Percentiles rank a stretch among this genome's conserved stretches.
phyloP scores from a whole-genome alignment of 2,113 vertebrate species.

The Setophaga kirtlandii region DNA sequence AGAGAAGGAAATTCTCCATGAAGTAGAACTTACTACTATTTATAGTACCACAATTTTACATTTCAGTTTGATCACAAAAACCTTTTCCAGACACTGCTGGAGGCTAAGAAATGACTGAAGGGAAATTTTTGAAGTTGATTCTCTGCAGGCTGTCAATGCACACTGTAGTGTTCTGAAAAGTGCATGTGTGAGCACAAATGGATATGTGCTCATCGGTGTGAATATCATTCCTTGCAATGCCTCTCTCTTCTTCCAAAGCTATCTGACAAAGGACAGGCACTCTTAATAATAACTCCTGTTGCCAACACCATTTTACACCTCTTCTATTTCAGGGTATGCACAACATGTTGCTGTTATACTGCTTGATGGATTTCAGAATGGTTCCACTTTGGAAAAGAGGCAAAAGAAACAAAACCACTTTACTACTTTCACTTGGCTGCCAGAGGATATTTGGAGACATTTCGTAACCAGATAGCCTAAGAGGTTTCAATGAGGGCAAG shows the following conservation, averaged over 20 bases:
- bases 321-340: background rate
- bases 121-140: background rate
- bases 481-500: conserved; percentile 18
- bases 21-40: background rate
- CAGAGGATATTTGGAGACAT: conserved; percentile 15
- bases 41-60: background rate
- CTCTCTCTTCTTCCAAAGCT: background rate
- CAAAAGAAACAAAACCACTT: conserved; percentile 13
- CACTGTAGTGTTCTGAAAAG: background rate
- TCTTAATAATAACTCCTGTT: background rate
- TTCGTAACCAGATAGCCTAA: background rate
- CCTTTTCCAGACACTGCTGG: background rate
- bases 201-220: background rate
- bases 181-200: background rate
- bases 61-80: conserved; percentile 25
- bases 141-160: background rate
- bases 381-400: background rate
- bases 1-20: background rate
- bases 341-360: background rate
- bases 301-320: conserved; percentile 18
- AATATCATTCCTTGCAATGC: background rate
- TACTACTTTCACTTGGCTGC: conserved; percentile 8
- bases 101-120: conserved; percentile 4
- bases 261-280: background rate
- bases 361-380: background rate